Conservation (phyloP, 1,140 invertebrate genomes). For the Drosophila arawakana region DNA sequence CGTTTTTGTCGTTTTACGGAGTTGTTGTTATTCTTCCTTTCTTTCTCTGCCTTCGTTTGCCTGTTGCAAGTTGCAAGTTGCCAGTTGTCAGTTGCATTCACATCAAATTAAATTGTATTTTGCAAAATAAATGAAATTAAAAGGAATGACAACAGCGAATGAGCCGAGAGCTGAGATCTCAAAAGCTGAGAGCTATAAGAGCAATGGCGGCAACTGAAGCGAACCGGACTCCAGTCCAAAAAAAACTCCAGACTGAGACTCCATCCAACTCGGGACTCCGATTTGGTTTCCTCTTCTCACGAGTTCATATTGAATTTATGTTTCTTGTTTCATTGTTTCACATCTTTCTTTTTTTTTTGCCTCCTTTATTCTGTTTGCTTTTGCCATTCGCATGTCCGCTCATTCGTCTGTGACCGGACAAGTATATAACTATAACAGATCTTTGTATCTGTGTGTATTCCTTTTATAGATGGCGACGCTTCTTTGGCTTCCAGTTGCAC, state of each 20-base stretch:
- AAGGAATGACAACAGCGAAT: constrained; percentile 75
- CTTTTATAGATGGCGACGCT: constrained; percentile 38
- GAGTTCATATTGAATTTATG: constrained; percentile 51
- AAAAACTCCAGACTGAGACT: background rate
- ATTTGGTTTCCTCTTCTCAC: constrained; percentile 46
- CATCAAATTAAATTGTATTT: constrained; percentile 82
- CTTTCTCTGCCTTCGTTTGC: constrained; percentile 22
- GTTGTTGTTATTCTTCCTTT: constrained; percentile 10
- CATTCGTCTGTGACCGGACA: constrained; percentile 10
- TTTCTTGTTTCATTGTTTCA: constrained; percentile 37
- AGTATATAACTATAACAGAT: constrained; percentile 21
- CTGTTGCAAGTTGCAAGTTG: constrained; percentile 52
- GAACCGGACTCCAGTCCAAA: constrained; percentile 18
- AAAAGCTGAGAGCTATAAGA: background rate
- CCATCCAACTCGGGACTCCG: constrained; percentile 1
- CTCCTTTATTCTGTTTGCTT: constrained; percentile 3
- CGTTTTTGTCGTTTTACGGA: constrained; percentile 24
- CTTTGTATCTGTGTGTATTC: constrained; percentile 3
- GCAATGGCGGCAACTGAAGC: constrained; percentile 46
- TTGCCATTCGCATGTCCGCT: constrained; percentile 4
- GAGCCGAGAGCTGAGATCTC: constrained; percentile 33
- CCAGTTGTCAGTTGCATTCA: constrained; percentile 80
- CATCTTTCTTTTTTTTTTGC: background rate
- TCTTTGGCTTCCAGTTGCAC: constrained; percentile 12
- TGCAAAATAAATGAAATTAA: constrained; percentile 83